Evolutionary conservation across 2,797 vertebrate species (phyloP).

Genomic region (Onychomys leucogaster): DNA sequence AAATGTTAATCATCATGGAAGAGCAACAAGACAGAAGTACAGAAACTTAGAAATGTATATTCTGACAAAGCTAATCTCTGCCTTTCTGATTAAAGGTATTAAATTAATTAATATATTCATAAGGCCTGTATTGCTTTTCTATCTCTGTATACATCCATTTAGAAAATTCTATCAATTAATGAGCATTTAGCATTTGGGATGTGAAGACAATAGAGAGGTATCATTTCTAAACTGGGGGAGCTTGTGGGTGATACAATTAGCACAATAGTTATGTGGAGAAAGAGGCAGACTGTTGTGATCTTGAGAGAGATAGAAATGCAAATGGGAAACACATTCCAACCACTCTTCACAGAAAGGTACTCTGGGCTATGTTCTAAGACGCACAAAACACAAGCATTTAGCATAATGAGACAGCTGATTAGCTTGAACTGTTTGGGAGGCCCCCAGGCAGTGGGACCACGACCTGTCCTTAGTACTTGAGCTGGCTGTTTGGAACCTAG

Average conservation of each 20-base stretch:
- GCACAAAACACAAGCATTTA: background rate
- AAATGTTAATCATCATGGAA: slow-evolving; percentile 40
- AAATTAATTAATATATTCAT: slow-evolving; percentile 43
- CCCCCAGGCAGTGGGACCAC: no score
- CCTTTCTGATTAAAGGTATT: slow-evolving; percentile 23
- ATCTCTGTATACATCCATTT: background rate
- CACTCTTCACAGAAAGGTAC: background rate
- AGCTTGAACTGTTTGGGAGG: no score
- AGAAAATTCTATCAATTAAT: background rate
- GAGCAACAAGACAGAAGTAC: background rate
- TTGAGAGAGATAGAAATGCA: slow-evolving; percentile 1
- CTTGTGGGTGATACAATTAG: background rate
- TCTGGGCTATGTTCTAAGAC: background rate
- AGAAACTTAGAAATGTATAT: slow-evolving; percentile 39
- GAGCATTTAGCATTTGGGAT: slow-evolving; percentile 29
- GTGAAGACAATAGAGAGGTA: background rate
- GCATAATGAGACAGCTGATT: no score
- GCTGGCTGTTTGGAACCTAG: no score
- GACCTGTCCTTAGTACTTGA: no score
- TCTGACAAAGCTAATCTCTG: slow-evolving; percentile 10
- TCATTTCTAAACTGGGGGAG: slow-evolving; percentile 34
- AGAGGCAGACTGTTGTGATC: background rate
- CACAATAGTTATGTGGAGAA: slow-evolving; percentile 39
- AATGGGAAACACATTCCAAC: background rate
- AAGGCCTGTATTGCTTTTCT: background rate